A percentile compares a stretch with the other conserved stretches of the same genome.
Evolutionary conservation across 2,888 invertebrate genomes (phyloP).

Genomic region (Pasiphila rectangulata): DNA sequence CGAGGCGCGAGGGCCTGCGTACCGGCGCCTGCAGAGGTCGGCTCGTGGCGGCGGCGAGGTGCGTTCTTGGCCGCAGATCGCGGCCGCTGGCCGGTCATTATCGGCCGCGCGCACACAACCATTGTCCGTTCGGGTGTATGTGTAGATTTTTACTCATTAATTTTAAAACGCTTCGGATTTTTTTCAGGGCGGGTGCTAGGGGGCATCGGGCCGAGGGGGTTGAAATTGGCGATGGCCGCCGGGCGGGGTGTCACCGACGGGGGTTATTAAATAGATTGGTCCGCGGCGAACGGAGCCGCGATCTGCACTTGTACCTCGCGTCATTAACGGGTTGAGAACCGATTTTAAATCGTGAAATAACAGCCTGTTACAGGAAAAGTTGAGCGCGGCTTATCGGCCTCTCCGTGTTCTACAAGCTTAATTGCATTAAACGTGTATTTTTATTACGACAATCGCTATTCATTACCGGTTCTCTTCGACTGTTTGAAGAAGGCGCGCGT

Average conservation of each 20-base stretch:
- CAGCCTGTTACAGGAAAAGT: conserved; percentile 80
- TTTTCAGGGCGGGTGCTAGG: conserved; percentile 79
- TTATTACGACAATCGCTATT: conserved; percentile 50
- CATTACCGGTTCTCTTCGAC: conserved; percentile 36
- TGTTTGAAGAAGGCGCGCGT: conserved; percentile 17
- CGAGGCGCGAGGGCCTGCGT: conserved; percentile 19
- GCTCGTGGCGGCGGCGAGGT: conserved; percentile 23
- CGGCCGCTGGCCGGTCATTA: conserved; percentile 57
- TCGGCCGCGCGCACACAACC: conserved; percentile 62
- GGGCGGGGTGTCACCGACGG: conserved; percentile 80
- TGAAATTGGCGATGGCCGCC: conserved; percentile 80
- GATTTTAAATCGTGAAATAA: conserved; percentile 80
- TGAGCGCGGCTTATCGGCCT: conserved; percentile 75
- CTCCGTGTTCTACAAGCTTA: conserved; percentile 69
- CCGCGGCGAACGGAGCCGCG: conserved; percentile 81
- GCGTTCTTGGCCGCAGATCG: conserved; percentile 25
- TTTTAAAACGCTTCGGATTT: conserved; percentile 82
- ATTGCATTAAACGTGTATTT: conserved; percentile 70
- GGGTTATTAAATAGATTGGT: conserved; percentile 83
- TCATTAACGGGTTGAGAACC: conserved; percentile 81
- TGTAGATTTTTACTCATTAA: conserved; percentile 82
- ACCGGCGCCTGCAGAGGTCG: background rate
- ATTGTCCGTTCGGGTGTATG: conserved; percentile 72
- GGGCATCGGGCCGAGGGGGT: conserved; percentile 61
- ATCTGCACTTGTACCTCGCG: conserved; percentile 81